Conservation (phyloP, 1,140 invertebrate species). For the Trissolcus basalis region DNA sequence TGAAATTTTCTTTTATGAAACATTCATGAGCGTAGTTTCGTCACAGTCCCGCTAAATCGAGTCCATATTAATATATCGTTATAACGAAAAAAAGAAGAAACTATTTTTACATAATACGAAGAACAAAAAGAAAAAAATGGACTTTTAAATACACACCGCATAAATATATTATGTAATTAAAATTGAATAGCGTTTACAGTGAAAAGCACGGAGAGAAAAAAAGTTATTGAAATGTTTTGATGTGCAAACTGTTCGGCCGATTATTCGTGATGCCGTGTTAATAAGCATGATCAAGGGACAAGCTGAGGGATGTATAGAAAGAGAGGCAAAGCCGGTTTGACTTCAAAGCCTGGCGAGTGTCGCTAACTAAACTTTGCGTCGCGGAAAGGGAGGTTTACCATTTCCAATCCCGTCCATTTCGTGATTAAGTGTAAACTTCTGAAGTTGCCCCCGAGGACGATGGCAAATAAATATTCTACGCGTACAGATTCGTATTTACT, state of each 20-base stretch:
- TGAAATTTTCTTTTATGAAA: too few relatives aligned
- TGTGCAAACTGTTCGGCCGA: constrained; percentile 20
- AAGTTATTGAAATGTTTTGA: background rate
- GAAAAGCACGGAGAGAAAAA: background rate
- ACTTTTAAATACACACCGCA: too few relatives aligned
- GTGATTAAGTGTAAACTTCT: constrained; percentile 75
- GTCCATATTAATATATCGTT: too few relatives aligned
- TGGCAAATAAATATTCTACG: constrained; percentile 62
- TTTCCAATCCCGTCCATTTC: constrained; percentile 74
- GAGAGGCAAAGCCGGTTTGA: constrained; percentile 61
- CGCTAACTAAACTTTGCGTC: constrained; percentile 70
- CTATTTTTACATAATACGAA: too few relatives aligned
- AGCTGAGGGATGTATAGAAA: constrained; percentile 30
- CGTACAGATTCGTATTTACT: constrained; percentile 50
- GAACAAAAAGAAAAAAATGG: too few relatives aligned
- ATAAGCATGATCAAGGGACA: constrained; percentile 70
- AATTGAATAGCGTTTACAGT: background rate
- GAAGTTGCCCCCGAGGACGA: constrained; percentile 65
- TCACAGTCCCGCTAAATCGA: too few relatives aligned
- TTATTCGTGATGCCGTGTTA: constrained; percentile 58
- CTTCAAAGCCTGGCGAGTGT: constrained; percentile 72
- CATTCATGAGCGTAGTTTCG: too few relatives aligned
- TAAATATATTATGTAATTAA: background rate
- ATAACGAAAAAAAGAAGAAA: too few relatives aligned
- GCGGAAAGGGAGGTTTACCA: constrained; percentile 62